phyloP scores from a whole-genome alignment of 2,113 vertebrate genomes.

The Gallinago jamesoni region DNA sequence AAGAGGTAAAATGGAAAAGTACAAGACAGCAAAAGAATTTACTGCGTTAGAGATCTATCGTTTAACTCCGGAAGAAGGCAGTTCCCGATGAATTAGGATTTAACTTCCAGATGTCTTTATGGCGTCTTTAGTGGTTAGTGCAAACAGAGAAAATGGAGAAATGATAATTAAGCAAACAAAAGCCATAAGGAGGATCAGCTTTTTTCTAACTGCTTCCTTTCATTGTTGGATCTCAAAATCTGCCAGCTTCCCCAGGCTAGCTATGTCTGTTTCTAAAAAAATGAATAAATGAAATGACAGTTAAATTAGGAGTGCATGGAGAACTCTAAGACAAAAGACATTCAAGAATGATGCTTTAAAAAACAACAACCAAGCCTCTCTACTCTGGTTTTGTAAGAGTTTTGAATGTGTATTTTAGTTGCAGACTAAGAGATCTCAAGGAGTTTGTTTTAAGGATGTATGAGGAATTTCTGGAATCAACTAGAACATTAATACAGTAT shows the following conservation, averaged over 20 bases:
- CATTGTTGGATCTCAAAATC: background rate
- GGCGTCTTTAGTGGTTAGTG: constrained; percentile 5
- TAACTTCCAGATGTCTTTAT: constrained; percentile 22
- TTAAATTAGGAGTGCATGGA: background rate
- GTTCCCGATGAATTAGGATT: background rate
- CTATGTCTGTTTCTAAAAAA: background rate
- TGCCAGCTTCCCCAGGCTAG: background rate
- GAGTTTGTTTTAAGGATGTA: background rate
- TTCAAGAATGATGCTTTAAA: background rate
- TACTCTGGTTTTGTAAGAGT: background rate
- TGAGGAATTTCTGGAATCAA: background rate
- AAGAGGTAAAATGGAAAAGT: background rate
- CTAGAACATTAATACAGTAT: background rate
- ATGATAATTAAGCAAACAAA: constrained; percentile 25
- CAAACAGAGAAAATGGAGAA: background rate
- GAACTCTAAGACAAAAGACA: background rate
- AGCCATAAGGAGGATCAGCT: background rate
- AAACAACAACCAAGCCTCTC: background rate
- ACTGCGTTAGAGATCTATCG: background rate
- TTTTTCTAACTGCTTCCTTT: background rate
- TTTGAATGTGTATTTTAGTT: background rate
- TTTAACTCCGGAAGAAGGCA: background rate
- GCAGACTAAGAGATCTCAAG: background rate
- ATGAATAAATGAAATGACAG: background rate
- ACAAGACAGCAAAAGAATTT: background rate